Evolutionary conservation across 1,140 invertebrate genomes (phyloP), one percentile per base, ranked within the genome.

Genomic region (Microvelia longipes): DNA sequence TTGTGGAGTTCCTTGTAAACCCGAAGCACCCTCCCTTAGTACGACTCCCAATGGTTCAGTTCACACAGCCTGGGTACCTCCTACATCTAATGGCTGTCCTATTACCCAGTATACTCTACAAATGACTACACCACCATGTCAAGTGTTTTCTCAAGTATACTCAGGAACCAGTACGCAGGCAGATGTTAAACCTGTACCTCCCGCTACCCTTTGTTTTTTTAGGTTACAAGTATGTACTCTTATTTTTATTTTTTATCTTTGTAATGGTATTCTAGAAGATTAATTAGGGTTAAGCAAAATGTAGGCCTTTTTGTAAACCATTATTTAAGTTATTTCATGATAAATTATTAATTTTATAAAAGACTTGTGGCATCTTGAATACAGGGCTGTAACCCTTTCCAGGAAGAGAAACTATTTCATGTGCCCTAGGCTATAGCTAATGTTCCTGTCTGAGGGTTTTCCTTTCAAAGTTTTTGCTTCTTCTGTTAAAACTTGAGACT

Each of bases 91-190:
- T 80, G 92, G 92, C 25, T 87, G 91, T 13, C 82, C 86, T 11
- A 84, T 95, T 27, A 82, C 84, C 28, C 89, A 92, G 71, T 94
- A 93, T 76, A 81, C 84, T 29, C 80, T 94, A 70, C 90, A 93
- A 78, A 86, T 89, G 84, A 80, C 80, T 75, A 82, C 79, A 72
- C 80, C 81, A 68, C 71, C 71, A 5, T 66, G 71, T 27, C 15
- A 28, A 15, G 78, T 83, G 69, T 80, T 82, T 71, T 76, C 80
- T 30, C 79, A 81, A 67, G 81, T 87, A 64, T 88, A 85, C 73
- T 81, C 85, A 70, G 87, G 87, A 1, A 69, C 77, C 2, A 81
- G 81, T 19, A 75, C 76, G 25, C 70, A 71, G 70, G 86, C 82
- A 76, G 87, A 92, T 75, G 82, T 91, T n/a, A 86, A 85, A 75